phyloP scores from a whole-genome alignment of 2,797 vertebrate genomes.

The Poecile montanus region DNA sequence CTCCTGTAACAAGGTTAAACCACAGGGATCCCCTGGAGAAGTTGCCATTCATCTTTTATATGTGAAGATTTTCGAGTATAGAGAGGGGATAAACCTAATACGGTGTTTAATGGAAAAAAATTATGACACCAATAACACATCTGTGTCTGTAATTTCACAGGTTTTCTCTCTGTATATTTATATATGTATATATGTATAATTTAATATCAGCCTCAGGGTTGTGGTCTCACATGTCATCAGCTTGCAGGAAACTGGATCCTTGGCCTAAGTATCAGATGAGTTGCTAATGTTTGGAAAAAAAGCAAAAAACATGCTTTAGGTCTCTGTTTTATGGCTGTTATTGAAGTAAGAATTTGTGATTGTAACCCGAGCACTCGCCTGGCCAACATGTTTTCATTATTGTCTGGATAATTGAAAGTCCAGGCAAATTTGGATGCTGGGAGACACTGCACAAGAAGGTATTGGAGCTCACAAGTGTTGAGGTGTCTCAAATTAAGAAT shows the following conservation, averaged over 20 bases:
- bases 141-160: conserved; percentile 90
- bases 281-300: conserved; percentile 80
- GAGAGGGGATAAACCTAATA: conserved; percentile 70
- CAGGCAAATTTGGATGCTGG: conserved; percentile 65
- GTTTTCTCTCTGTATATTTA: conserved; percentile 79
- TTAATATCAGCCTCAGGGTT: conserved; percentile 84
- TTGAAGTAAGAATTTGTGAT: conserved; percentile 84
- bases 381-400: conserved; percentile 57
- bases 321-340: conserved; percentile 85
- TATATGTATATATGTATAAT: conserved; percentile 62
- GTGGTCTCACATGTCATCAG: conserved; percentile 85
- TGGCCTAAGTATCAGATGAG: conserved; percentile 86
- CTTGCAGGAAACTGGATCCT: conserved; percentile 87
- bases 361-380: conserved; percentile 75
- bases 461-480: neutral
- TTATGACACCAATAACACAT: conserved; percentile 83
- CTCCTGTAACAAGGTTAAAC: conserved; percentile 59
- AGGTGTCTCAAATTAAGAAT: neutral
- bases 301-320: conserved; percentile 82
- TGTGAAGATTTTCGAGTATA: conserved; percentile 73
- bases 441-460: neutral
- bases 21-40: conserved; percentile 45
- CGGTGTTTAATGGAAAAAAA: conserved; percentile 78
- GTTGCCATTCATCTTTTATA: conserved; percentile 68
- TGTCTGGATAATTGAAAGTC: conserved; percentile 76